A percentile compares a stretch with the other conserved stretches of the same genome.
Conservation (phyloP, 2,113 vertebrate species). For the Vidua macroura region DNA sequence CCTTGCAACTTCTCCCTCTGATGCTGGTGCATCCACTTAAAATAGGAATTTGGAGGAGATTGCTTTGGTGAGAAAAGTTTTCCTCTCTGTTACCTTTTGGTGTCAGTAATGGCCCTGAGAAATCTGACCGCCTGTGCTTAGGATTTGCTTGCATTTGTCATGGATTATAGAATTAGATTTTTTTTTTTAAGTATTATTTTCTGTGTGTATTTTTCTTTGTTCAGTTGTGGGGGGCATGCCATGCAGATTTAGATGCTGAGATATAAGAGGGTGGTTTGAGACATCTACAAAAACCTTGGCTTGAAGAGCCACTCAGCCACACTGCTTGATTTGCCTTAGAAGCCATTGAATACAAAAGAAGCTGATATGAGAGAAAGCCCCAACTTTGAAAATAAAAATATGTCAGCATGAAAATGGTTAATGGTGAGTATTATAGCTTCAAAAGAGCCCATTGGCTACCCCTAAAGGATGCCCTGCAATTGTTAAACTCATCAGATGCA, state of each 20-base stretch:
- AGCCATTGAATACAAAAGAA: not conserved
- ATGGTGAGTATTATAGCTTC: constrained; percentile 71
- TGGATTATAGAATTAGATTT: not conserved
- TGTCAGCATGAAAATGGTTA: constrained; percentile 75
- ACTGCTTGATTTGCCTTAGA: not conserved
- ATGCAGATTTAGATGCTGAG: not conserved
- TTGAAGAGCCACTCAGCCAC: constrained; percentile 8
- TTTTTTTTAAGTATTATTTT: not conserved
- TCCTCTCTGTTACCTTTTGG: not conserved
- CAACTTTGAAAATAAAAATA: constrained; percentile 46
- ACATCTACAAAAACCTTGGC: not conserved
- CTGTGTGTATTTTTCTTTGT: not conserved
- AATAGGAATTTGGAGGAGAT: not conserved
- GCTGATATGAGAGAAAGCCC: constrained; percentile 12
- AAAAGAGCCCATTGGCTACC: constrained; percentile 76
- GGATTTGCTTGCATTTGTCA: constrained; percentile 34
- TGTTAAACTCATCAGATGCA: constrained; percentile 79
- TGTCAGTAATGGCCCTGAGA: not conserved
- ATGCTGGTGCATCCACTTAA: not conserved
- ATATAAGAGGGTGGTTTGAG: not conserved
- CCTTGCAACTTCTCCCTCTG: not conserved
- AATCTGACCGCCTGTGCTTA: not conserved
- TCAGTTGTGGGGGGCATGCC: fast-evolving
- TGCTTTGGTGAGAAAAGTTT: not conserved
- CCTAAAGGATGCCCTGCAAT: constrained; percentile 77